These are phyloP conservation scores for Acleris cristana DNA, from an alignment of 2,888 invertebrate genomes.

Conservation along the genomic window DNA sequence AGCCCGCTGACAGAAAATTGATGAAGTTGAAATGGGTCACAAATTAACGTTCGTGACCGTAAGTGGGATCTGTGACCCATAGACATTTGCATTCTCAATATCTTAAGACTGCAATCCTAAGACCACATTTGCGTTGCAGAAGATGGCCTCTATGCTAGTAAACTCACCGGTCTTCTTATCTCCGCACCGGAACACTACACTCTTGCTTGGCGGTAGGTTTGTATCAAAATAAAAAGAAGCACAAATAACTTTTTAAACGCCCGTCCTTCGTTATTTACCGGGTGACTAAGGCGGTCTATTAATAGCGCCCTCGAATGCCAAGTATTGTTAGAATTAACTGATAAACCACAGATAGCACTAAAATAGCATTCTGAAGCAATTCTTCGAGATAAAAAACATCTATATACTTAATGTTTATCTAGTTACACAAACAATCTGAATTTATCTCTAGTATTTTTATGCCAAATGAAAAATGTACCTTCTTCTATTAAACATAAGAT, in stretches of 20 bases:
- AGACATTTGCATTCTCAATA: too few relatives aligned
- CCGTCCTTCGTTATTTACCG: slow-evolving; percentile 11
- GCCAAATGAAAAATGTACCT: too few relatives aligned
- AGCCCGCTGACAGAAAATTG: too few relatives aligned
- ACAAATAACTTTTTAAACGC: slow-evolving; percentile 13
- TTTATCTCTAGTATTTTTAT: slow-evolving; percentile 7
- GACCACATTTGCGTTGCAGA: too few relatives aligned
- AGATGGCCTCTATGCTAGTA: too few relatives aligned
- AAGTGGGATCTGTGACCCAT: too few relatives aligned
- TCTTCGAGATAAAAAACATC: slow-evolving; percentile 17
- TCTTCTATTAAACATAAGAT: too few relatives aligned
- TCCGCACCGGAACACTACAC: too few relatives aligned
- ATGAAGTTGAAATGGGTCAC: too few relatives aligned
- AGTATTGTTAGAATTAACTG: slow-evolving; percentile 28
- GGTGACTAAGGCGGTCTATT: slow-evolving; percentile 30
- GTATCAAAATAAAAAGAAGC: not conserved
- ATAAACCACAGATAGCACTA: slow-evolving; percentile 25
- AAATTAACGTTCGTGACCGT: too few relatives aligned
- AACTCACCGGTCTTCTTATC: too few relatives aligned
- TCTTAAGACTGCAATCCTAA: too few relatives aligned
- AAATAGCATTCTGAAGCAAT: slow-evolving; percentile 25
- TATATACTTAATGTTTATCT: slow-evolving; percentile 19
- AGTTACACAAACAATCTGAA: slow-evolving; percentile 13
- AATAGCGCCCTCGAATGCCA: slow-evolving; percentile 19
- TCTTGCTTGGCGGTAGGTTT: not conserved